A percentile compares a stretch with the other conserved stretches of the same genome.
phyloP scores from a whole-genome alignment of 1,140 invertebrate species.

The Phenacoccus solenopsis region DNA sequence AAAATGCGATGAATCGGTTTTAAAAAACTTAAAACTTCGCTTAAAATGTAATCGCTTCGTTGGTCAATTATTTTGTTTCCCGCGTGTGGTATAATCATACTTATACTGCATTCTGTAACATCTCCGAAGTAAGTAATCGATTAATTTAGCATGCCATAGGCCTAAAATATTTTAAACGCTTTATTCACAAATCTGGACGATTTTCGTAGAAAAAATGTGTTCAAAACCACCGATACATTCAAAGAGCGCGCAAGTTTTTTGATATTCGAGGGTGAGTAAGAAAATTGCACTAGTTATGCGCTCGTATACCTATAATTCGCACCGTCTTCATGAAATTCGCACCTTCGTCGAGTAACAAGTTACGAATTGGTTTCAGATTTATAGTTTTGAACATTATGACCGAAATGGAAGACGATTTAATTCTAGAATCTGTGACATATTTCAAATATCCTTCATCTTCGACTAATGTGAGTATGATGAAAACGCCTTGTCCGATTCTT shows the following conservation, averaged over 20 bases:
- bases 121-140: conserved; percentile 8
- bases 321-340: not conserved
- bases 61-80: not conserved
- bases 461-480: not conserved
- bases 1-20: not conserved
- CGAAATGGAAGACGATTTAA: conserved; percentile 3
- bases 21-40: not conserved
- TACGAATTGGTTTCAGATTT: not conserved
- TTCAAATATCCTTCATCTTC: conserved; percentile 9
- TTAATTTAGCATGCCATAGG: not conserved
- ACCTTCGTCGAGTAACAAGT: not conserved
- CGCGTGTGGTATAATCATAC: not conserved
- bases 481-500: no score
- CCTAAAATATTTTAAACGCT: not conserved
- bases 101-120: not conserved
- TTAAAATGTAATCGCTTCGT: not conserved
- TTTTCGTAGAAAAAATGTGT: not conserved
- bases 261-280: not conserved
- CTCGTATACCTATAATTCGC: not conserved
- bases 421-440: conserved; percentile 11
- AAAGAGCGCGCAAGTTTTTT: not conserved
- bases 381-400: not conserved
- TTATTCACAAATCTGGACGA: not conserved
- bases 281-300: not conserved
- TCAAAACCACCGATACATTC: not conserved